A percentile compares a stretch with the other conserved stretches of the same genome.
phyloP scores from a whole-genome alignment of 1,140 invertebrate species.

The Drosophila asahinai region DNA sequence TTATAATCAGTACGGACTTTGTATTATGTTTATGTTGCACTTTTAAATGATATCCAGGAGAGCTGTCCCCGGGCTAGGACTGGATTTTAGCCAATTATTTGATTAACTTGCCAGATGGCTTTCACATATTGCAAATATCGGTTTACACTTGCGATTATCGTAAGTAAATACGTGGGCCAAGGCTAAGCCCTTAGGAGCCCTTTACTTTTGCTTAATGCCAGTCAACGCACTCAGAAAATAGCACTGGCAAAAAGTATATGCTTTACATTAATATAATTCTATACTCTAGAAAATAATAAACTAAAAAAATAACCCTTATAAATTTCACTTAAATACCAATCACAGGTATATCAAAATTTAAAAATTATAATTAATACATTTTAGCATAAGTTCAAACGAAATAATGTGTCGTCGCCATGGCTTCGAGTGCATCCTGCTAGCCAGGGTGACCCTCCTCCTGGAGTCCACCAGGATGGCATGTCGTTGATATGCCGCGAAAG shows the following conservation, averaged over 20 bases:
- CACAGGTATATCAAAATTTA: too few species aligned
- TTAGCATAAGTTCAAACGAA: background rate
- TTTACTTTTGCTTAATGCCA: constrained; percentile 26
- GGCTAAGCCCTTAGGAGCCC: constrained; percentile 31
- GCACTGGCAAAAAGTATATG: background rate
- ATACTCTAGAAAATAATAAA: too few species aligned
- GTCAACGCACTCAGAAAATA: constrained; percentile 3
- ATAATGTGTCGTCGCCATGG: too few species aligned
- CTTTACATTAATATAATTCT: too few species aligned
- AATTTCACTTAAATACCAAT: too few species aligned
- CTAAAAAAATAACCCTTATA: too few species aligned
- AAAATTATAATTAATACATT: background rate
- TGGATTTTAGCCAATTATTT: constrained; percentile 32
- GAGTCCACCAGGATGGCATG: constrained; percentile 31
- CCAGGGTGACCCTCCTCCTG: background rate
- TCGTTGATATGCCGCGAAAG: constrained; percentile 48
- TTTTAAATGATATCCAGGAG: background rate
- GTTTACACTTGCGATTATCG: constrained; percentile 38
- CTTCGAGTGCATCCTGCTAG: constrained; percentile 3
- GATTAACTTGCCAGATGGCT: constrained; percentile 18
- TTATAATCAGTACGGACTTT: background rate
- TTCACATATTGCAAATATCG: constrained; percentile 30
- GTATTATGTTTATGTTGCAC: background rate
- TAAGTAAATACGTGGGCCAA: constrained; percentile 33
- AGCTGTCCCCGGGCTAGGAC: background rate